Base-by-base conservation (phyloP, 2,113 vertebrate species). In the Andinoacara biseriatus region DNA sequence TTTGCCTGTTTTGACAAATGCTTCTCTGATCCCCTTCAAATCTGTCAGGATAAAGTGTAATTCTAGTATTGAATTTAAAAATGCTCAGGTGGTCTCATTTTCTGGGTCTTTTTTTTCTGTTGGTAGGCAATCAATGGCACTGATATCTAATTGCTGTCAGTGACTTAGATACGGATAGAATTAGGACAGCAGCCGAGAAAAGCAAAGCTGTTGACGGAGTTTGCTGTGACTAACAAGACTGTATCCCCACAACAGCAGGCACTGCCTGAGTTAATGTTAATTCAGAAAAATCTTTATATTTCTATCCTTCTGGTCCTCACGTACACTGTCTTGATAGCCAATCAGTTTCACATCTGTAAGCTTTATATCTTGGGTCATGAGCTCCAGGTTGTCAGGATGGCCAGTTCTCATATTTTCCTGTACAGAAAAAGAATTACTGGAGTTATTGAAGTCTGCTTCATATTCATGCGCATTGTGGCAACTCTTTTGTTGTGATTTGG, bases 341-440 rank as follows among this genome's bases (percentile, higher is more conserved):
- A 43, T 43, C 35, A 22, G 38, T n/a, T 65, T 65, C 4, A 65
- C 35, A 43, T 8, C 8, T 43, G n/a, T 0, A 65, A 65, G 35
- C 2, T 4, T 14, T 24, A 43, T 7, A 17, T 1, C n/a, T 15
- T 40, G 35, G 62, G 62, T 43, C 35, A 65, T 65, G 38, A 15
- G 2, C 38, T 65, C 1, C 1, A 65, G 7, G 38, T 43, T 65
- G 1, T 65, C 43, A 15, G 35, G 62, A 65, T 40, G n/a, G 40
- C 0, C 5, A 0, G 3, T 65, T 38, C 7, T 0, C 62, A 24
- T 24, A 40, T 17, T 49, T 49, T 49, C 35, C 35, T 38, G 7
- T 14, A 0, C 60, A 62, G 7, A 7, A 24, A 43, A 43, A 35
- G 3, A 43, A 24, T 26, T 65, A 10, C 24, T 26, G 13, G 0